These are phyloP conservation scores for Drosophila dives DNA, from an alignment of 2,888 invertebrate species.

Conservation along the genomic window DNA sequence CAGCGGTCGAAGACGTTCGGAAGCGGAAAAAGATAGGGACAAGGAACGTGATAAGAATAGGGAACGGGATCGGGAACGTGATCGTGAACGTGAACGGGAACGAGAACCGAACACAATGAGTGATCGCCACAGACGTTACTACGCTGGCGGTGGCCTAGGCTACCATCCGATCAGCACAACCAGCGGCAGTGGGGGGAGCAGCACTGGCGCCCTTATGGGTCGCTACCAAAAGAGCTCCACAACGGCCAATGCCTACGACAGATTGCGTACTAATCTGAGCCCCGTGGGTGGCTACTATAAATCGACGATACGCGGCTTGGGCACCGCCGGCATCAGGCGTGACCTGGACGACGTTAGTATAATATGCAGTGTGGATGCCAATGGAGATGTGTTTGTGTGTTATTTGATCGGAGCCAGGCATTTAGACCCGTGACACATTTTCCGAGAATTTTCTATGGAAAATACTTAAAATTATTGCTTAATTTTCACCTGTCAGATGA, in stretches of 20 bases:
- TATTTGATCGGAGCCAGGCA: constrained; percentile 21
- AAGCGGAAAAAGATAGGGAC: constrained; percentile 49
- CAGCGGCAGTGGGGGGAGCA: constrained; percentile 29
- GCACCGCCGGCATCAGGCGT: constrained; percentile 76
- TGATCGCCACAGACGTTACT: constrained; percentile 83
- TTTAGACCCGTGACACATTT: constrained; percentile 50
- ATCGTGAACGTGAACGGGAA: constrained; percentile 44
- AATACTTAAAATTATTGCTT: constrained; percentile 30
- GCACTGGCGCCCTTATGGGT: constrained; percentile 60
- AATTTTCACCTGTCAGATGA: constrained; percentile 70
- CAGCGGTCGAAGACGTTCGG: constrained; percentile 58
- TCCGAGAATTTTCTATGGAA: constrained; percentile 30
- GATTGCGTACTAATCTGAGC: constrained; percentile 84
- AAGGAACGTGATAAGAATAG: constrained; percentile 33
- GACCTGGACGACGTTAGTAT: constrained; percentile 84
- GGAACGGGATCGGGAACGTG: constrained; percentile 44
- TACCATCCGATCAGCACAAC: constrained; percentile 63
- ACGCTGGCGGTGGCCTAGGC: constrained; percentile 77
- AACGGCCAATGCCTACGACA: constrained; percentile 83
- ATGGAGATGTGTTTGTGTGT: constrained; percentile 42
- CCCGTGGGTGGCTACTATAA: constrained; percentile 85
- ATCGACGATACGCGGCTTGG: constrained; percentile 83
- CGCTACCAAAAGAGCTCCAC: constrained; percentile 83
- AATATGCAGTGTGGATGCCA: constrained; percentile 49
- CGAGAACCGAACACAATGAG: constrained; percentile 74